Base-by-base conservation (phyloP, 2,888 invertebrate species). In the Disparrhopalites patrizii region DNA sequence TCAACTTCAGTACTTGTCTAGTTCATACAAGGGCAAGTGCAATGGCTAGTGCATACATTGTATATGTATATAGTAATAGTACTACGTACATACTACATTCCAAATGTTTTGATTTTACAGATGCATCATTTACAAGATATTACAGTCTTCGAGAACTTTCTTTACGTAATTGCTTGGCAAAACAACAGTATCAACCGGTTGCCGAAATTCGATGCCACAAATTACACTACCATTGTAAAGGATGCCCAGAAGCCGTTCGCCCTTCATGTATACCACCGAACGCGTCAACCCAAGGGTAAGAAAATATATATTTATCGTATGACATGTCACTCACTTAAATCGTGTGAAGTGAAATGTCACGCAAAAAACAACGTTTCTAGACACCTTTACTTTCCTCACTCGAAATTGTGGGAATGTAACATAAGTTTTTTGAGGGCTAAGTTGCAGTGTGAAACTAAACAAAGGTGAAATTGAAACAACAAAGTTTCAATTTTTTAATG, bases 101-200 rank as follows among this genome's bases (percentile, higher is more conserved):
- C n/a, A n/a, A n/a, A n/a, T n/a, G n/a, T 56, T 36, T 67, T 58
- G n/a, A 55, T 38, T 56, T 76, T 78, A 15, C 80, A 86, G 83
- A 85, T 85, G 23, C 85, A 85, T 77, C 85, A 85, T 77, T 81
- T 90, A 66, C 86, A 86, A 76, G 86, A 87, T 60, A 83, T 92
- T 50, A 85, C 87, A 38, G 80, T 90, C 64, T 88, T 92, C 79
- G 89, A 89, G 79, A 85, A 86, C 76, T 82, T 82, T 77, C 80
- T 92, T 72, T 92, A 85, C 80, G 84, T 89, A 68, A 87, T 90
- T 60, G 85, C 85, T 69, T 88, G 88, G 87, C 81, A 83, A 72
- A 85, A 86, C 77, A 83, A 84, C 75, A 83, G 82, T 73, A 83
- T 91, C 75, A 79, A 85, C 68, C 80, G 83, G 67, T 79, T 87